Conservation (phyloP, 2,888 invertebrate genomes). For the Hymenopus coronatus region DNA sequence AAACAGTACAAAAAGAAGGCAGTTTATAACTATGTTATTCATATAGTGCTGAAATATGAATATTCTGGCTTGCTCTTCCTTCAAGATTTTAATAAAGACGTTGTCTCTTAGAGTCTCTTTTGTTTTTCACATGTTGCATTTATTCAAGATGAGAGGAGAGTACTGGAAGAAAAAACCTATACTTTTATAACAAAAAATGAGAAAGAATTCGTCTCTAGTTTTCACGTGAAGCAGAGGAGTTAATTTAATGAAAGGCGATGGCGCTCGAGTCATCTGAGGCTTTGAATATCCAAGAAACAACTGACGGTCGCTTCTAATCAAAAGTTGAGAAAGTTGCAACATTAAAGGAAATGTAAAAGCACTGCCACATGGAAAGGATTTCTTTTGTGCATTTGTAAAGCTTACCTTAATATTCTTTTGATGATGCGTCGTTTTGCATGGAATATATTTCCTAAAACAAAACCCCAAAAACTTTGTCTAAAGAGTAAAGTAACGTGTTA, state of each 20-base stretch:
- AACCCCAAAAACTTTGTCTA: too few species aligned
- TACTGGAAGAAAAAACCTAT: neutral
- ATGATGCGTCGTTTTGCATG: neutral
- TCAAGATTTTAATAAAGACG: neutral
- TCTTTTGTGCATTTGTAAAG: neutral
- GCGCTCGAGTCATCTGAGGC: neutral
- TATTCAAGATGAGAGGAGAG: neutral
- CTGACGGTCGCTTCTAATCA: neutral
- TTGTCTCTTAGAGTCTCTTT: neutral
- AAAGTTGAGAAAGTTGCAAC: neutral
- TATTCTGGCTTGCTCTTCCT: neutral
- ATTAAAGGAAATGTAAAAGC: neutral
- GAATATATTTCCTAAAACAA: neutral
- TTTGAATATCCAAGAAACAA: neutral
- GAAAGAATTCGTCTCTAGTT: neutral
- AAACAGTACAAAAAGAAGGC: too few species aligned
- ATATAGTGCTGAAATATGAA: too few species aligned
- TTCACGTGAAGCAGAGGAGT: neutral
- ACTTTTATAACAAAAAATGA: neutral
- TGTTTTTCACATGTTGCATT: neutral
- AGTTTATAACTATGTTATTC: too few species aligned
- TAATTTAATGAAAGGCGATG: neutral
- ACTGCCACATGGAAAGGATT: neutral
- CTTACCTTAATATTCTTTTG: neutral
- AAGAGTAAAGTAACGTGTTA: too few species aligned